Evolutionary conservation across 2,888 invertebrate species (phyloP), one percentile per base, ranked within the genome.

Genomic region (Dioctria rufipes): DNA sequence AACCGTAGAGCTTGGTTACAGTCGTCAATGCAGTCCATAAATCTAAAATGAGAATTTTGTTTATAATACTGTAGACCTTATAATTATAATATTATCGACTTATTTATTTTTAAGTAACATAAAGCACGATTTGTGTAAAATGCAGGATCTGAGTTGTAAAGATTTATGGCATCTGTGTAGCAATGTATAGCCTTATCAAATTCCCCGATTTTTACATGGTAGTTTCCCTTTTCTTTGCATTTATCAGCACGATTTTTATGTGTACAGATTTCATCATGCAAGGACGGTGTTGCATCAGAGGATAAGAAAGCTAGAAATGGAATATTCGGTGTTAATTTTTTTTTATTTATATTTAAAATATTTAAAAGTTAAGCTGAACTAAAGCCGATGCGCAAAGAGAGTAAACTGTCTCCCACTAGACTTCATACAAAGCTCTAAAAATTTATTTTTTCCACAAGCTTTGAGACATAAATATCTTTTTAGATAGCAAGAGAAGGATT

Each of bases 71-170:
- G 25, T 25, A 42, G n/a, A 75, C 11, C 4, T n/a, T 3, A 3
- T 49, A 78, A n/a, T 6, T 8, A 9, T 78, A 3, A 40, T 11
- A 51, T n/a, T 4, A 49, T 43, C 37, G 65, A 96, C 95, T 93
- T 93, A 83, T 95, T 92, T 84, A 93, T 91, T 89, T 96, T 97
- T 8, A 98, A 90, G 83, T 94, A 92, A 85, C 98, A 98, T 78
- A 97, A 91, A 2, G 96, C 97, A 84, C 98, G 91, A 88, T 98
- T 98, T 0, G 96, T 95, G 85, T 92, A 96, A 86, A 95, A 95
- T 11, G 95, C 91, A 3, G 97, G 92, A 87, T 96, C 93, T 87
- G 93, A 92, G 6, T 94, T 92, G 85, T 95, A 95, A 80, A 94
- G 88, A 81, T 95, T 93, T 58, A 99, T 97, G 0, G 98, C 98